A percentile compares a stretch with the other conserved stretches of the same genome.
Conservation (phyloP, 2,113 vertebrate genomes). For the Nannobrachium achirus region DNA sequence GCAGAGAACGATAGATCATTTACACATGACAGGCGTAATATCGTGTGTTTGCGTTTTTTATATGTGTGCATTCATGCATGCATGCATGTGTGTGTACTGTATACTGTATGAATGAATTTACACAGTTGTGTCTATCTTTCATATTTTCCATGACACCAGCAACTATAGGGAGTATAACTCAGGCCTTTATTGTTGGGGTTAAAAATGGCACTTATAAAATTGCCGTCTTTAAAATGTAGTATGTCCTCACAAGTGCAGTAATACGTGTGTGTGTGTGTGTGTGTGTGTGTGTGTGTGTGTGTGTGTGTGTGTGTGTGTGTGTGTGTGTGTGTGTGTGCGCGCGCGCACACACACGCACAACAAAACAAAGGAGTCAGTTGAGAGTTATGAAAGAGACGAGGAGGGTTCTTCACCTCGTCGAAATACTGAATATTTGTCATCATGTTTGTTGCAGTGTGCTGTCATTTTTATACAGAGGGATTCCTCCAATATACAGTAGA, state of each 20-base stretch:
- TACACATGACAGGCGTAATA: slow-evolving; percentile 49
- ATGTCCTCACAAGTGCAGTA: too few relatives aligned
- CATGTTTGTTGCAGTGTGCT: slow-evolving; percentile 15
- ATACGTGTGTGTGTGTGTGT: slow-evolving; percentile 18
- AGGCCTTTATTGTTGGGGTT: too few relatives aligned
- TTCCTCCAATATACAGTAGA: slow-evolving; percentile 14
- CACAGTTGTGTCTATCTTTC: too few relatives aligned
- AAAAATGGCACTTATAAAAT: too few relatives aligned
- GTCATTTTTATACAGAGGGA: slow-evolving; percentile 18
- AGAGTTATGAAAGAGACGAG: slow-evolving; percentile 26
- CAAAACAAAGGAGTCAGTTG: slow-evolving; percentile 39
- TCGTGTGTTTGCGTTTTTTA: slow-evolving; percentile 16
- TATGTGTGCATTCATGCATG: not conserved
- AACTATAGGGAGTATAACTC: too few relatives aligned
- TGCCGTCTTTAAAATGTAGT: too few relatives aligned
- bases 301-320: slow-evolving; percentile 7
- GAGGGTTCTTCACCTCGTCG: slow-evolving; percentile 36
- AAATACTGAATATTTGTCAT: slow-evolving; percentile 18
- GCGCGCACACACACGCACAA: slow-evolving; percentile 28
- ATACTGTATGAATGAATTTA: too few relatives aligned
- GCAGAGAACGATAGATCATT: slow-evolving; percentile 51
- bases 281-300: not conserved
- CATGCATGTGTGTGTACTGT: not conserved
- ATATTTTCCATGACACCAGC: too few relatives aligned
- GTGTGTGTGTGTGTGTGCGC: not conserved